A percentile compares a stretch with the other conserved stretches of the same genome.
phyloP scores from a whole-genome alignment of 2,797 vertebrate genomes.

The Lacerta bilineata region DNA sequence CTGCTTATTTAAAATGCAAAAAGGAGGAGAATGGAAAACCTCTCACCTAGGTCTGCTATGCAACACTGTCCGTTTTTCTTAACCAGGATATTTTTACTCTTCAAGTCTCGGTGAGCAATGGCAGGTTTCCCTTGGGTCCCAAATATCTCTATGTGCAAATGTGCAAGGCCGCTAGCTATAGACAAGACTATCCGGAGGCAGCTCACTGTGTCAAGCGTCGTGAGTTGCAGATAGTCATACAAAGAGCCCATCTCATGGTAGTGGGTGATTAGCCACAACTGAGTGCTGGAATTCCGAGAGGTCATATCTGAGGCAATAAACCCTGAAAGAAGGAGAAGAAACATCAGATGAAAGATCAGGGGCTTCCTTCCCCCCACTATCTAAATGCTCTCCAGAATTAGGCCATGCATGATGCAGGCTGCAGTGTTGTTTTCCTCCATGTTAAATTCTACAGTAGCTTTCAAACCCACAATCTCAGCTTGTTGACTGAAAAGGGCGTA shows the following conservation, averaged over 20 bases:
- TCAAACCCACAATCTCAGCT: neutral
- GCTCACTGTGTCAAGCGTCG: constrained; percentile 90
- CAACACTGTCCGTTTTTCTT: constrained; percentile 98
- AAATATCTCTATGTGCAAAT: constrained; percentile 98
- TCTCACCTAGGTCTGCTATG: constrained; percentile 95
- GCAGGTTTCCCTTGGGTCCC: constrained; percentile 98
- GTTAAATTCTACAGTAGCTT: no score
- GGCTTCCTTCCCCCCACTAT: neutral
- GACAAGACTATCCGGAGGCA: constrained; percentile 95
- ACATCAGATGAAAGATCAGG: neutral
- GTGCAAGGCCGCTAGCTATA: constrained; percentile 93
- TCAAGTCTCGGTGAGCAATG: constrained; percentile 95
- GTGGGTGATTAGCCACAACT: constrained; percentile 98
- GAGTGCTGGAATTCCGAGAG: constrained; percentile 97
- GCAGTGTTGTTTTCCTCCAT: neutral
- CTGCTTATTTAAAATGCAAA: neutral
- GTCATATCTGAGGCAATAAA: constrained; percentile 99
- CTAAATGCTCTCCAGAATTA: neutral
- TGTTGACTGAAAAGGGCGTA: neutral
- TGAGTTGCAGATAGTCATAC: constrained; percentile 96
- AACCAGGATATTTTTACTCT: constrained; percentile 98
- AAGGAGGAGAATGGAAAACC: neutral
- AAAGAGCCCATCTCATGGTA: constrained; percentile 97
- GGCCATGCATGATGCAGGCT: neutral
- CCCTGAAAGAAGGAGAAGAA: constrained; percentile 76